Conservation (phyloP, 2,797 vertebrate species). For the Fundulus diaphanus region DNA sequence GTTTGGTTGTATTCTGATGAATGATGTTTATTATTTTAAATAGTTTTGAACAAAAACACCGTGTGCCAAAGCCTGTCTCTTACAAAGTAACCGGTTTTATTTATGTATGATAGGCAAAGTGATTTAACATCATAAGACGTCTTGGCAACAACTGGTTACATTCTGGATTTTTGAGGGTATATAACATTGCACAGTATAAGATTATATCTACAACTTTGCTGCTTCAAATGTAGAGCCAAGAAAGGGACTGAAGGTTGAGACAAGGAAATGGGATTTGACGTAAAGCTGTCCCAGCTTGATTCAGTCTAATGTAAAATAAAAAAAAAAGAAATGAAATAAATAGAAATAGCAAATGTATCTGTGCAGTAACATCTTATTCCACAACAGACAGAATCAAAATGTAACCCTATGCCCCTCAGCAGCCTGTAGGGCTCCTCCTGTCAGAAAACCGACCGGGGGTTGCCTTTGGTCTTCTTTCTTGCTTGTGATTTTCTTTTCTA, state of each 20-base stretch:
- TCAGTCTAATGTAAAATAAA: neutral
- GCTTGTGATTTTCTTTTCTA: neutral
- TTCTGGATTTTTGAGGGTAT: neutral
- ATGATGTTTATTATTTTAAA: neutral
- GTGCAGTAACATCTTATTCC: neutral
- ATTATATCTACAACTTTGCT: neutral
- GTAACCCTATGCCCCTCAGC: neutral
- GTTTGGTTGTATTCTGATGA: neutral
- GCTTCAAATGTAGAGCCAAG: neutral
- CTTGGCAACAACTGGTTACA: neutral
- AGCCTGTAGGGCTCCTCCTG: neutral
- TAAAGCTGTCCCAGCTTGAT: neutral
- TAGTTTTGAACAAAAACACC: neutral
- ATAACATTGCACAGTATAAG: neutral
- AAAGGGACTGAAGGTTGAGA: neutral
- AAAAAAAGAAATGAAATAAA: neutral
- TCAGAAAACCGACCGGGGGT: neutral
- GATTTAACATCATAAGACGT: neutral
- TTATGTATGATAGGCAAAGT: neutral
- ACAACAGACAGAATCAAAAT: neutral
- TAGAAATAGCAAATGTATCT: neutral
- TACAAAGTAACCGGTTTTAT: neutral
- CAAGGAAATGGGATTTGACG: neutral
- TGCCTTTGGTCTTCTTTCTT: neutral
- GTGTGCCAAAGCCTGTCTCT: neutral